Conservation (phyloP, 2,888 invertebrate genomes). For the Balanococcus diminutus region DNA sequence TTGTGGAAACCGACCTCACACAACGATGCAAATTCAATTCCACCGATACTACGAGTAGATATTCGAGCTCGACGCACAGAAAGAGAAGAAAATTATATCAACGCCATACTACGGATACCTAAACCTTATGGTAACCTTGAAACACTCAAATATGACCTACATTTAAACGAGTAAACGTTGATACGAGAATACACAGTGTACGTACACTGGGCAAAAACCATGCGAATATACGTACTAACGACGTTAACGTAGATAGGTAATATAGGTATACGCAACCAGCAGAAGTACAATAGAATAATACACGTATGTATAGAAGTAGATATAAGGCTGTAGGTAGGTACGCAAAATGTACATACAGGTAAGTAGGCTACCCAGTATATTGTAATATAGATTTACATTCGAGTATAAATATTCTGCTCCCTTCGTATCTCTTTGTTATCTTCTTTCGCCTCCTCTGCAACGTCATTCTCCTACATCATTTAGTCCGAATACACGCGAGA, state of each 20-base stretch:
- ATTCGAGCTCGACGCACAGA: neutral
- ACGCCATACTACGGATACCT: neutral
- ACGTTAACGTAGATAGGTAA: too few relatives aligned
- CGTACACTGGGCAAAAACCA: neutral
- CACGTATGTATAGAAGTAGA: neutral
- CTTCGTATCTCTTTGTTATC: neutral
- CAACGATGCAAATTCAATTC: neutral
- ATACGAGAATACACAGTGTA: too few relatives aligned
- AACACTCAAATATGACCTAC: slow-evolving; percentile 5
- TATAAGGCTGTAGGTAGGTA: neutral
- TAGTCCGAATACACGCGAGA: neutral
- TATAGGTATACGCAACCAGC: too few relatives aligned
- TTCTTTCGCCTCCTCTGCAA: neutral
- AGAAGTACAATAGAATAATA: neutral
- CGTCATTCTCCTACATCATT: neutral
- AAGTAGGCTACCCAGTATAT: too few relatives aligned
- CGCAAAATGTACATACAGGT: too few relatives aligned
- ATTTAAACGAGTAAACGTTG: neutral
- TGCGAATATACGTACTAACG: neutral
- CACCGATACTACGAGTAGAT: too few relatives aligned
- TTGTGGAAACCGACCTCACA: neutral
- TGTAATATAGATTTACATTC: neutral
- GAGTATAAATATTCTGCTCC: neutral
- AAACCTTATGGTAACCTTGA: slow-evolving; percentile 27
- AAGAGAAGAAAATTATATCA: neutral